Percentiles rank a stretch among this genome's conserved stretches.
These are phyloP conservation scores for Acrocyrtus sp. DNA, from an alignment of 2,888 invertebrate genomes.

Conservation along the genomic window DNA sequence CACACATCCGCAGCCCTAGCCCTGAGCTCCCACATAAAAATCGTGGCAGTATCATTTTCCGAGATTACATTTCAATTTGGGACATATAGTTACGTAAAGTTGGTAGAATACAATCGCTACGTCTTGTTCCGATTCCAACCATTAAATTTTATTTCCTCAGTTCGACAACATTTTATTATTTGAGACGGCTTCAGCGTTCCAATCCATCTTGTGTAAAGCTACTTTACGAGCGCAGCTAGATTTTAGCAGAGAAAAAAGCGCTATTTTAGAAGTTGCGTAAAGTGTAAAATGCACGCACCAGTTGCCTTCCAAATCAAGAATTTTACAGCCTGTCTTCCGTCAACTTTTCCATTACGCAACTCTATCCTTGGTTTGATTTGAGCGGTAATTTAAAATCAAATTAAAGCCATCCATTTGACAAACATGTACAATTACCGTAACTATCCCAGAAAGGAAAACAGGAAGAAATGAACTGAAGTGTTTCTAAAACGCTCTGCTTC, in stretches of 20 bases:
- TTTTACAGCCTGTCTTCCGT: constrained; percentile 25
- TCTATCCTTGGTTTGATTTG: constrained; percentile 18
- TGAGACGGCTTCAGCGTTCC: too few species aligned
- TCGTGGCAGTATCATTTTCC: too few species aligned
- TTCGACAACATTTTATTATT: not conserved
- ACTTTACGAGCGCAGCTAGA: too few species aligned
- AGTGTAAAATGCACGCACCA: too few species aligned
- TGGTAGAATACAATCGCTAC: not conserved
- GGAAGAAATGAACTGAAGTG: too few species aligned
- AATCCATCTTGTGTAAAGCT: too few species aligned
- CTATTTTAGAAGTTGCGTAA: too few species aligned
- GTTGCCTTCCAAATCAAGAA: constrained; percentile 43
- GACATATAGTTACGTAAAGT: too few species aligned
- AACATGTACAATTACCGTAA: not conserved
- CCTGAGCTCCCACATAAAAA: not conserved
- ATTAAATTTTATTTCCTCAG: not conserved
- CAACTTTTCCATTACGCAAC: constrained; percentile 4
- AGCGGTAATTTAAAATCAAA: too few species aligned
- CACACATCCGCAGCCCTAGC: too few species aligned
- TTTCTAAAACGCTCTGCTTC: not conserved
- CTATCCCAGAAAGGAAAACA: not conserved
- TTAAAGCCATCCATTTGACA: not conserved
- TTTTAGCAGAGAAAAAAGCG: too few species aligned
- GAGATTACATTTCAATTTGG: too few species aligned
- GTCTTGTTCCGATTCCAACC: not conserved